These are phyloP conservation scores for Rhinogobio ventralis DNA, from an alignment of 2,797 vertebrate genomes.

Conservation along the genomic window DNA sequence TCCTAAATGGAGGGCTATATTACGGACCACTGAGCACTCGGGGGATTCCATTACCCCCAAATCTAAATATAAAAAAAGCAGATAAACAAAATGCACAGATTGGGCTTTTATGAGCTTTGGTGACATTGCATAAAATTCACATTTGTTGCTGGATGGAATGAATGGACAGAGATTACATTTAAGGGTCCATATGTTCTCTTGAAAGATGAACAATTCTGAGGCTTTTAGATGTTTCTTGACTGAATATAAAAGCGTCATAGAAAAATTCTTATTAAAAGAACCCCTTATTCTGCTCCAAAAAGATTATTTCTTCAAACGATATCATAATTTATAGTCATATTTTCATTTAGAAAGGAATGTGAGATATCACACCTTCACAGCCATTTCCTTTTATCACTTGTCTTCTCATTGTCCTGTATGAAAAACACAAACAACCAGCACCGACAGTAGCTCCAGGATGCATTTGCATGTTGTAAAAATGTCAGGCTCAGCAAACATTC, in stretches of 20 bases:
- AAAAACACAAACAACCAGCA: conserved; percentile 12
- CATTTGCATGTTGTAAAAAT: conserved; percentile 27
- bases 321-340: conserved; percentile 10
- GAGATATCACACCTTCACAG: conserved; percentile 7
- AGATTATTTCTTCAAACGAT: background rate
- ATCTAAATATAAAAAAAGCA: conserved; percentile 53
- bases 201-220: conserved; percentile 47
- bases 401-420: background rate
- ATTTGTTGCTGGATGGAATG: conserved; percentile 49
- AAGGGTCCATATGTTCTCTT: conserved; percentile 47
- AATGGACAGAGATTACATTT: conserved; percentile 53
- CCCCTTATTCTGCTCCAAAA: background rate
- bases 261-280: conserved; percentile 2
- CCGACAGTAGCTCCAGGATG: background rate
- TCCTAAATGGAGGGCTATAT: conserved; percentile 40
- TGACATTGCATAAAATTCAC: conserved; percentile 37
- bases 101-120: conserved; percentile 62
- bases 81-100: conserved; percentile 56
- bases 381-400: background rate
- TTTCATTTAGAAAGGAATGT: background rate
- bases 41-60: conserved; percentile 44
- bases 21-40: conserved; percentile 37
- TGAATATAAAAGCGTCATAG: conserved; percentile 11
- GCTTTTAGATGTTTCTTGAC: conserved; percentile 58
- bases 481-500: conserved; percentile 10